Evolutionary conservation across 2,888 invertebrate genomes (phyloP), one percentile per base, ranked within the genome.

Genomic region (Euplagia quadripunctaria): DNA sequence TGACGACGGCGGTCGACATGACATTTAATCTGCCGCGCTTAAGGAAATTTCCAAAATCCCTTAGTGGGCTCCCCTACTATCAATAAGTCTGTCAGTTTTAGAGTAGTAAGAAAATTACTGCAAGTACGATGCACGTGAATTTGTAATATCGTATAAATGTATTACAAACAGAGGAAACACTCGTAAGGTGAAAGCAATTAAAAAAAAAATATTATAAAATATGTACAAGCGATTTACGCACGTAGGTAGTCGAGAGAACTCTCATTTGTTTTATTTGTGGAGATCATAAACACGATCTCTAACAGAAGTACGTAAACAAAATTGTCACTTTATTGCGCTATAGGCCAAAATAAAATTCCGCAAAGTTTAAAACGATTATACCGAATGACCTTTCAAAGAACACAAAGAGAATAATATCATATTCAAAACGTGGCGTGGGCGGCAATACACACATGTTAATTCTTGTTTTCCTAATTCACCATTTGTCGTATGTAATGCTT

Each of bases 211-310:
- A 76, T 74, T 66, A 70, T 72, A 68, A 67, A 61, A 31, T 58
- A 42, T 66, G 42, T 52, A 41, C 17, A 75, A 79, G 70, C 71
- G 61, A 74, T 61, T 49, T 68, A 63, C 73, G 65, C 61, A n/a
- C n/a, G n/a, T n/a, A 68, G 17, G 61, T 70, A 55, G 64, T 72
- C 68, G 16, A 41, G 74, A 77, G 42, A 73, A 69, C 71, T 72
- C 66, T 61, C 52, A 73, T 70, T 73, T 46, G 68, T 72, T 78
- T 74, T 76, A 82, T 79, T 82, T 79, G 65, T 46, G 64, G 73
- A 68, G 11, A 80, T 74, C 74, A 78, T 80, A 80, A 78, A 84
- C 70, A 75, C 41, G 66, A 76, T 76, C 73, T 71, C 72, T 65
- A 52, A 72, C 42, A 74, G 68, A 75, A 77, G 73, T 72, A 75